These are phyloP conservation scores for Philhelius pedissequus DNA, from an alignment of 2,888 invertebrate species.

Conservation along the genomic window DNA sequence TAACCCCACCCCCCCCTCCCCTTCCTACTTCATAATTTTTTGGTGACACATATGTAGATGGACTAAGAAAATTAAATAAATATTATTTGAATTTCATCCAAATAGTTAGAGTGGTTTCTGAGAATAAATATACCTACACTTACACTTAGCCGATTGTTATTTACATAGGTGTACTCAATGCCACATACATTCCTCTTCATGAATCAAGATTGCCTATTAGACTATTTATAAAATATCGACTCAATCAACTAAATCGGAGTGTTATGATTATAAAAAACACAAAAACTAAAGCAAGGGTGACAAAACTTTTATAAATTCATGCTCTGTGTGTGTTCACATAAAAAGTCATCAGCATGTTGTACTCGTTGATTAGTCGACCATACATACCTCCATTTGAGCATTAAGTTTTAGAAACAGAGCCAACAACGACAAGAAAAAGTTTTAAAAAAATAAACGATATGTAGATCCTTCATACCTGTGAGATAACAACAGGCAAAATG, in stretches of 20 bases:
- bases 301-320: constrained; percentile 61
- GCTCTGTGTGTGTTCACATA: constrained; percentile 50
- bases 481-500: constrained; percentile 49
- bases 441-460: neutral
- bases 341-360: constrained; percentile 68
- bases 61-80: too few species aligned
- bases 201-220: too few species aligned
- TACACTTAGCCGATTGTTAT: too few species aligned
- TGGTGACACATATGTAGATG: too few species aligned
- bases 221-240: neutral
- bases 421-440: too few species aligned
- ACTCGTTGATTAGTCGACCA: constrained; percentile 68
- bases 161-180: too few species aligned
- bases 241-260: neutral
- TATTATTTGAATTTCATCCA: too few species aligned
- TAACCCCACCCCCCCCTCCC: too few species aligned
- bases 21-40: too few species aligned
- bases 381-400: constrained; percentile 62
- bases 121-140: too few species aligned
- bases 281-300: constrained; percentile 58
- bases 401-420: constrained; percentile 67
- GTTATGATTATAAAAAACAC: neutral
- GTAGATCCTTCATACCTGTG: constrained; percentile 50
- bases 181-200: too few species aligned
- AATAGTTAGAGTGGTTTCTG: too few species aligned